Evolutionary conservation across 2,113 vertebrate genomes (phyloP), one percentile per base, ranked within the genome.

Genomic region (Cephalopterus ornatus): DNA sequence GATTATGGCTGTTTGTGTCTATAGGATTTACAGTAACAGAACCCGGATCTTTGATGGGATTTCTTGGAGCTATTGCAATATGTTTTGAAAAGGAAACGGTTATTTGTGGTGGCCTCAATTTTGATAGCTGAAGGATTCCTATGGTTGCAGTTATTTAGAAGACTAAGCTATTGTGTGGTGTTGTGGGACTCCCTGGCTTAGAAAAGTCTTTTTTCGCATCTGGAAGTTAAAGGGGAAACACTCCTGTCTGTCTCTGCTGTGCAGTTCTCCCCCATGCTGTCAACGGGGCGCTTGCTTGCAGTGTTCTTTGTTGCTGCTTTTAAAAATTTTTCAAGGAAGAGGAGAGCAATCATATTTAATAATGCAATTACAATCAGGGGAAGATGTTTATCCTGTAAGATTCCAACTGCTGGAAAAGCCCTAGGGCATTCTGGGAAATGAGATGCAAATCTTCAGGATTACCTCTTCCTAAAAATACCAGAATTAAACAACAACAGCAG

Each of bases 381-480:
- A 96, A 93, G 86, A 93, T 96, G 92, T 96, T 97, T 95, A 94
- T 95, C 88, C 95, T 88, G 91, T 68, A 65, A 89, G 93, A 93
- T 91, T 95, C 91, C 73, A 93, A 94, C 91, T 96, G 95, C 92
- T 97, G 91, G 92, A 93, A 96, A 93, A 93, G 83, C 93, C 86
- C 86, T 89, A 5, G 91, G 86, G 96, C 92, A 87, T 97, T 96
- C 88, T 95, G 91, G 92, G 95, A 92, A 92, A 94, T 89, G 83
- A 96, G 91, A 97, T 97, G 92, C 83, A 94, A 93, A 96, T 96
- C 93, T 95, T 35, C 62, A 93, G 96, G 95, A 96, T 96, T 96
- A 93, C 92, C 93, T 91, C 76, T 80, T 92, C 93, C 73, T 89
- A 92, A 93, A 96, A 95, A 93, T 93, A 93, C 73, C 80, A 79